Percentiles rank a stretch among this genome's conserved stretches.
These are phyloP conservation scores for Hylaeus volcanicus DNA, from an alignment of 1,140 invertebrate genomes.

Conservation along the genomic window DNA sequence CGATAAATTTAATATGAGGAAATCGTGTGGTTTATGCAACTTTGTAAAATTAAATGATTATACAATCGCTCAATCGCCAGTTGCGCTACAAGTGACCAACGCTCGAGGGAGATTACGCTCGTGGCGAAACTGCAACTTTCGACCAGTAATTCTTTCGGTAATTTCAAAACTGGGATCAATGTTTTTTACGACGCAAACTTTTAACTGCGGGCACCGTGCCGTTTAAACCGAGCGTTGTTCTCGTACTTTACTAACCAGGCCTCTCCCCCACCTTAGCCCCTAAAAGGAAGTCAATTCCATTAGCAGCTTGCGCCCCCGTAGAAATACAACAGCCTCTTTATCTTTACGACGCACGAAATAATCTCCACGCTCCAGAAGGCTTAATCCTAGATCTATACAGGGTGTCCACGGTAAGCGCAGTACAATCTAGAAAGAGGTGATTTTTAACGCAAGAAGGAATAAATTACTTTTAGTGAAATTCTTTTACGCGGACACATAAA, in stretches of 20 bases:
- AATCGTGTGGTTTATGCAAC: too few relatives aligned
- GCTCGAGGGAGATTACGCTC: neutral
- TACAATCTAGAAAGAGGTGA: too few relatives aligned
- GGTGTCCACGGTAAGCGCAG: too few relatives aligned
- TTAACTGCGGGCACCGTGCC: neutral
- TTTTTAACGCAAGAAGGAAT: too few relatives aligned
- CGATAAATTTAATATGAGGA: too few relatives aligned
- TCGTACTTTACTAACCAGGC: neutral
- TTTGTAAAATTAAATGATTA: neutral
- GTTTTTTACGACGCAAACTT: conserved; percentile 19
- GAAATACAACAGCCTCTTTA: neutral
- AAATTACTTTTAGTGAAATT: too few relatives aligned
- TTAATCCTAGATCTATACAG: neutral
- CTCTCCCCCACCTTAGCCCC: too few relatives aligned
- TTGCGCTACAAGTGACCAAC: neutral
- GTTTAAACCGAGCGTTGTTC: conserved; percentile 9
- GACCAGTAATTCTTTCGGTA: conserved; percentile 14
- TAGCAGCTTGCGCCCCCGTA: neutral
- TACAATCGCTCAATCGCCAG: too few relatives aligned
- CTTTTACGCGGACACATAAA: too few relatives aligned
- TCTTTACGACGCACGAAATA: conserved; percentile 7
- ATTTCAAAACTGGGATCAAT: conserved; percentile 9
- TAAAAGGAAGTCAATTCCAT: conserved; percentile 25
- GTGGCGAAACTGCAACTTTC: conserved; percentile 10
- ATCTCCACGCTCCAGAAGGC: neutral